Base-by-base conservation (phyloP, 92 coral and sea anemone genomes). In the Bergia sp. region DNA sequence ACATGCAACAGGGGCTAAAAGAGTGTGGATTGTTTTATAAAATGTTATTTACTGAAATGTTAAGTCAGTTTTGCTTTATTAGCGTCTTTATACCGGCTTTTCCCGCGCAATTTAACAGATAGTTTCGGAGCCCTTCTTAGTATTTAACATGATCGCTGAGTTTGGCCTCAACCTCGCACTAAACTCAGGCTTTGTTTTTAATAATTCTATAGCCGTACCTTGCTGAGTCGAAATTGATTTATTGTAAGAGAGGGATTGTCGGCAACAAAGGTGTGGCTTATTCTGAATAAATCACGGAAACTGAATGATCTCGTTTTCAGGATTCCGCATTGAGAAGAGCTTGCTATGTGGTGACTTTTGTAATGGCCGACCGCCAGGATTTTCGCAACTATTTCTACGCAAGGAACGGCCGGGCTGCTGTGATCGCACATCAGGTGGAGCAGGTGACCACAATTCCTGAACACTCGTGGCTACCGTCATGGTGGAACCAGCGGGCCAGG, bases 401-500 rank as follows among this genome's bases (percentile, higher is more conserved):
- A 43, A 83, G 98, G 23, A 92, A 91, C 64, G 99, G 98, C 18
- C 98, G 99, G 13, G 99, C 99, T 47, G 99, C 96, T 7, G 98
- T 96, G 21, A 93, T 96, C 44, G 98, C 96, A 13, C 58, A 49
- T 16, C 86, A 84, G 23, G 95, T 76, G 64, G 93, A 97, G 67
- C 95, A 95, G 4, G 96, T 95, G 57, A 97, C 99, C 5, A 86
- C 95, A 4, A 97, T 97, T 11, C 99, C 99, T 44, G 99, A 97
- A 58, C 99, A 97, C 84, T 94, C 96, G 7, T 96, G 96, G 96
- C 90, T 94, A 65, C 79, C 93, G 53, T 77, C 93, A 41, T 93
- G 96, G 98, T 97, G 99, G 99, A 97, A 97, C 88, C 93, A 90
- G 80, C 94, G 99, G 10, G 99, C 99, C 1, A 91, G 99, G 82